Base-by-base conservation (phyloP, 1,140 invertebrate genomes). In the Eriocheir sinensis region DNA sequence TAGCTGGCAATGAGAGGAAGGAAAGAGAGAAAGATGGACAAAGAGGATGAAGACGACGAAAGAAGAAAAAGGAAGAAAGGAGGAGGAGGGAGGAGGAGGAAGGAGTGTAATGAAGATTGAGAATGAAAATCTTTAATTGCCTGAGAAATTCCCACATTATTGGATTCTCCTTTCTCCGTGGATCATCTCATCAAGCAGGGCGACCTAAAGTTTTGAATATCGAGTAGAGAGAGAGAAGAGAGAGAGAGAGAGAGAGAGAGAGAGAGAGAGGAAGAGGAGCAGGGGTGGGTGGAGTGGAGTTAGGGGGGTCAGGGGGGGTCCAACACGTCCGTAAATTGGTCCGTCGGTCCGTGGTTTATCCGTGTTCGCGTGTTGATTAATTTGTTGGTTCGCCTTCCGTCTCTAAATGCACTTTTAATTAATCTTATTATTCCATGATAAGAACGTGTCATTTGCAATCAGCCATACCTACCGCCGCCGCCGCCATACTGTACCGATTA, bases 321-420 rank as follows among this genome's bases (percentile, higher is more conserved):
- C 8, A 72, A 72, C 27, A n/a, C 60, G 4, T 72, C 40, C 60
- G 60, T 12, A 27, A 89, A 8, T 44, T 12, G 41, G 12, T 41
- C 12, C 12, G 38, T n/a, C 30, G 44, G 44, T 27, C 30, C 21
- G 38, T 30, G 36, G 72, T 36, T 60, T 38, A 21, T 36, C 72
- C 4, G 3, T 53, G 17, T n/a, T 4, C 91, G n/a, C 36, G 79
- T 92, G n/a, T 44, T 85, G 91, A 92, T 85, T 36, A 85, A 85
- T 85, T 85, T 92, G 91, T 92, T 92, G 91, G 91, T 48, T 34
- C 79, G 44, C n/a, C 40, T n/a, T 85, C 81, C 91, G 34, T 85
- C 91, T 85, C 79, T 92, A 92, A 92, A 85, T 92, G 91, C 91
- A 92, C 91, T 81, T 92, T 92, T 92, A 92, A 92, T 92, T 92